phyloP scores from a whole-genome alignment of 1,140 invertebrate species.

The Pollicipes pollicipes region DNA sequence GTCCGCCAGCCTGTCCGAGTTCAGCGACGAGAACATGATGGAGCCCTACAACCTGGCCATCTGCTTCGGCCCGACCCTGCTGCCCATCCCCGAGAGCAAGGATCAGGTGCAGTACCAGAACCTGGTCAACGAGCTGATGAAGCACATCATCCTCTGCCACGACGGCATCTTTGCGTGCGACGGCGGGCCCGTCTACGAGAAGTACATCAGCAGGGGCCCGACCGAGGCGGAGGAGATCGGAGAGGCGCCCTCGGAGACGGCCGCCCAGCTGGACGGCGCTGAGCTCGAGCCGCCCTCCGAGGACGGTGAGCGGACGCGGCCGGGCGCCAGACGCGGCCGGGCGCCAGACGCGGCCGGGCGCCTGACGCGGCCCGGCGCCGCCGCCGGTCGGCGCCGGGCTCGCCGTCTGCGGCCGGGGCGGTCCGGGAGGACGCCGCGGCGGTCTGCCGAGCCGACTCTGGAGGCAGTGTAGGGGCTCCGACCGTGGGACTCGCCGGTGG shows the following conservation, averaged over 20 bases:
- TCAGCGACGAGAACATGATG: slow-evolving; percentile 95
- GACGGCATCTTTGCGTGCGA: slow-evolving; percentile 67
- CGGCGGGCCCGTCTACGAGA: slow-evolving; percentile 53
- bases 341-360: too few species aligned
- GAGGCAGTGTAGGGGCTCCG: too few species aligned
- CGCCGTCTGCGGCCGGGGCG: too few species aligned
- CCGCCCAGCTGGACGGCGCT: slow-evolving; percentile 11
- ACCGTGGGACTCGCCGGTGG: too few species aligned
- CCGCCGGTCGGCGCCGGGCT: too few species aligned
- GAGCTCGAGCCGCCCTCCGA: slow-evolving; percentile 18
- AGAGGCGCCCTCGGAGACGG: slow-evolving; percentile 45
- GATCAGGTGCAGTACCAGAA: slow-evolving; percentile 89
- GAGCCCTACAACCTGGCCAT: slow-evolving; percentile 93
- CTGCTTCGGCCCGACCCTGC: slow-evolving; percentile 90
- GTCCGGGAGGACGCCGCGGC: too few species aligned
- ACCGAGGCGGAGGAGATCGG: slow-evolving; percentile 40
- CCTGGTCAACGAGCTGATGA: slow-evolving; percentile 83
- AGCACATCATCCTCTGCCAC: slow-evolving; percentile 77
- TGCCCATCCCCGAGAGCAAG: slow-evolving; percentile 86
- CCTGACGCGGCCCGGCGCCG: too few species aligned
- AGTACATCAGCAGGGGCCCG: slow-evolving; percentile 48
- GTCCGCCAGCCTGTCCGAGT: slow-evolving; percentile 58
- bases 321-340: too few species aligned
- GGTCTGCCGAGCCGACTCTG: too few species aligned
- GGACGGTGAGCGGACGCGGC: slow-evolving; percentile 15